Evolutionary conservation across 2,888 invertebrate species (phyloP), one percentile per base, ranked within the genome.

Genomic region (Hemaris fuciformis): DNA sequence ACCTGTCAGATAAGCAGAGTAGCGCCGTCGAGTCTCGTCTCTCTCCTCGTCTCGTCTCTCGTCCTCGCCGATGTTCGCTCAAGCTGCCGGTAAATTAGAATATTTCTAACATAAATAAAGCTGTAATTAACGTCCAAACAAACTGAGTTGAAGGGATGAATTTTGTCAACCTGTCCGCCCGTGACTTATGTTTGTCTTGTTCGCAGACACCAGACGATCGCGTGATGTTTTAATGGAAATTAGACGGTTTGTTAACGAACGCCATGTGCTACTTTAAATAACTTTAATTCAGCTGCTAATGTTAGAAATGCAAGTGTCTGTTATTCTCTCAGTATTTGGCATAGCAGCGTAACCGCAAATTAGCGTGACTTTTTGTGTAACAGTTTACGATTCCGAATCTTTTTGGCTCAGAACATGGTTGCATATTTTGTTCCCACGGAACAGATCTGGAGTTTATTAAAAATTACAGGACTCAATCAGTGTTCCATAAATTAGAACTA

Each of bases 61-160:
- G 83, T 78, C 13, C 61, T 60, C 63, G 63, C 60, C 59, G 18
- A 34, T 38, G 57, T 15, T 72, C 71, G 66, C 73, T 76, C 85
- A 84, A 84, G 81, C 84, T 80, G 70, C 70, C 77, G 77, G 81
- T 82, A 83, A 87, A 86, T 88, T 87, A 84, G 83, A 88, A 88
- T 87, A 87, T 87, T 85, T 80, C 79, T 73, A 84, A 85, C 85
- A 83, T 87, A 88, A 88, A 88, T 86, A 85, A 83, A 87, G 80
- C 83, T 78, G 83, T 84, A 88, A 88, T 87, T 86, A 86, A 84
- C 84, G 83, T 80, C 84, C 78, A 84, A 83, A 88, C 85, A 85
- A 85, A 83, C 81, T 80, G 75, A 80, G 81, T 74, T 80, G 77
- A 80, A 82, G 80, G 80, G 80, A 81, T 84, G 77, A 79, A 85